Evolutionary conservation across 2,113 vertebrate genomes (phyloP), one percentile per base, ranked within the genome.

Genomic region (Ivindomyrus marchei): DNA sequence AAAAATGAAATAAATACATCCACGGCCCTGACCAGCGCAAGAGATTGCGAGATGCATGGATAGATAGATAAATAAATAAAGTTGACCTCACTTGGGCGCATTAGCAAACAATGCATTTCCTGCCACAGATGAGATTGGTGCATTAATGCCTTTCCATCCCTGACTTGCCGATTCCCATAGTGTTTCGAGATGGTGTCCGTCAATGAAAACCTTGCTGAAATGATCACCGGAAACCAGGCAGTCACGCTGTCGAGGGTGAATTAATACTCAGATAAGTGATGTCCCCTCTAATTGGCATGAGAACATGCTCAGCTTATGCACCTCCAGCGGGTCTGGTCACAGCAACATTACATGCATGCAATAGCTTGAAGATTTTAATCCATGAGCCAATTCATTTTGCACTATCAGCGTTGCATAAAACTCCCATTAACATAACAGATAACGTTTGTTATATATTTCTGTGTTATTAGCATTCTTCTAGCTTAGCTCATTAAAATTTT

Each of bases 81-180:
- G n/a, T 15, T 74, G 10, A 42, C 15, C 74, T 89, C 50, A 24
- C 88, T 80, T 9, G 53, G 50, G 21, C 88, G 17, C 74, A 89
- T 89, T 83, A 89, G 74, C 17, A 42, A 36, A n/a, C 45, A 62
- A 13, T 46, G 42, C 53, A 62, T 66, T 89, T 89, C 89, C 89
- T 89, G 50, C 89, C 52, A 24, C 77, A 84, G 39, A 85, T 24
- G 80, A 46, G 80, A 36, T 46, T 10, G 83, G 0, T 36, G 77
- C 49, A 85, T 46, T 17, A 58, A 27, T 46, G 36, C 77, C 39
- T 85, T 89, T 85, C 77, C 70, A 83, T 89, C 52, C 31, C 49
- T 50, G n/a, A 53, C 70, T 39, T 89, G 53, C 58, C 21, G 4
- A 58, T 31, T 77, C 17, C 80, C 8, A 0, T 36, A n/a, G 15